Conservation (phyloP, 2,113 vertebrate genomes). For the Gymnobelideus leadbeateri region DNA sequence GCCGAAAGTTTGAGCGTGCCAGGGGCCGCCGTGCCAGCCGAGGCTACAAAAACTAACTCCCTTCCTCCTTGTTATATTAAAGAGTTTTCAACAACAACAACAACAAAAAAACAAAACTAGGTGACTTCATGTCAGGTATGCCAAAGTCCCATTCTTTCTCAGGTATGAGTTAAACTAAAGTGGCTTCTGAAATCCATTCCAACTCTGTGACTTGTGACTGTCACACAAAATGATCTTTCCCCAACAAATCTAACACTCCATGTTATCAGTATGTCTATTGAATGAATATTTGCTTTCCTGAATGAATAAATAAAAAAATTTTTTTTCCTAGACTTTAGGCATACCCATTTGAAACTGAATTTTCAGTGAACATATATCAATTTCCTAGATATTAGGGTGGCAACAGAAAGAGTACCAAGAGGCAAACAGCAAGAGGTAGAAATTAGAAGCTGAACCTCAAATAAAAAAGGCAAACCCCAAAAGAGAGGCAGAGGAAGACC, state of each 20-base stretch:
- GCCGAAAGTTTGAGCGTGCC: too few species aligned
- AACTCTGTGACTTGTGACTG: not conserved
- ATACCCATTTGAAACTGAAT: not conserved
- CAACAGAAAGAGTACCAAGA: not conserved
- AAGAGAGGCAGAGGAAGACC: too few species aligned
- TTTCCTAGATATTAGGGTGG: not conserved
- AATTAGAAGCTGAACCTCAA: too few species aligned
- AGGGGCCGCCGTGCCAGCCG: too few species aligned
- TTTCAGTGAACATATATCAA: not conserved
- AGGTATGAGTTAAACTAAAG: not conserved
- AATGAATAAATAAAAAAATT: not conserved
- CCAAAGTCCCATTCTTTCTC: not conserved
- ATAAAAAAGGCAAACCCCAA: too few species aligned
- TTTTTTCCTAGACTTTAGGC: not conserved
- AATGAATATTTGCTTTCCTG: not conserved
- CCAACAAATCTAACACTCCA: not conserved
- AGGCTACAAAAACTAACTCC: too few species aligned
- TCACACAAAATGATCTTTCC: not conserved
- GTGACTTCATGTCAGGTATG: not conserved
- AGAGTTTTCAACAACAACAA: too few species aligned
- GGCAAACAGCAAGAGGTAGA: too few species aligned
- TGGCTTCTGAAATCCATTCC: not conserved
- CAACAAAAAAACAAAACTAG: too few species aligned
- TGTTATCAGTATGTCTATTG: not conserved
- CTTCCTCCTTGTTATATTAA: too few species aligned